Evolutionary conservation across 1,140 invertebrate genomes (phyloP).

Genomic region (Temnothorax longispinosus): DNA sequence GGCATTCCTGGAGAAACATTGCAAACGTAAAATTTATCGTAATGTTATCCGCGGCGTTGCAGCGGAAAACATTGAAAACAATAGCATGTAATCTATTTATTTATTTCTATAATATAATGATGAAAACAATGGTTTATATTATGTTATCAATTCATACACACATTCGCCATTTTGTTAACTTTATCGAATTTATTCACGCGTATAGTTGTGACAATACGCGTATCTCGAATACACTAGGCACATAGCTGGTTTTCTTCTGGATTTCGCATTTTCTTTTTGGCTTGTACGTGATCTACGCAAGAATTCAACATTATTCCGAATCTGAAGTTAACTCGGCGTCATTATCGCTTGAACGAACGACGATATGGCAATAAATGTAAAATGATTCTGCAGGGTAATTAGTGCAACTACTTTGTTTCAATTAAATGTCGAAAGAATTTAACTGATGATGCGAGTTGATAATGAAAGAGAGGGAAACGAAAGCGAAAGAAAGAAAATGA

Average conservation of each 20-base stretch:
- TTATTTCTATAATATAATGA: background rate
- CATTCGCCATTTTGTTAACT: background rate
- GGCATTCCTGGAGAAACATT: background rate
- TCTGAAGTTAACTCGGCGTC: constrained; percentile 20
- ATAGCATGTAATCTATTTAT: background rate
- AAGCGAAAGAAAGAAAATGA: background rate
- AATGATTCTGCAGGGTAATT: background rate
- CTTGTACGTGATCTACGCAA: background rate
- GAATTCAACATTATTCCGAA: constrained; percentile 28
- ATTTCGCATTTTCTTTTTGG: background rate
- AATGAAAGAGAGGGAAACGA: background rate
- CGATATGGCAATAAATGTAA: constrained; percentile 8
- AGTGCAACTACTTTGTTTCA: background rate
- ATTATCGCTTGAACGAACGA: constrained; percentile 29
- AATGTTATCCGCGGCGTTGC: background rate
- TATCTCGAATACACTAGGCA: background rate
- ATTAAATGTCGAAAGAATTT: constrained; percentile 1
- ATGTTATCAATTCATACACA: background rate
- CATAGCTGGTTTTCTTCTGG: background rate
- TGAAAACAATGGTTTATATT: background rate
- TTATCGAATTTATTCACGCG: background rate
- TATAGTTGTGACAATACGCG: background rate
- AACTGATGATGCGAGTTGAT: constrained; percentile 1
- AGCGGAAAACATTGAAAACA: background rate
- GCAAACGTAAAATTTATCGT: background rate